Conservation (phyloP, 30 jellyfish, hydroid and myxozoan species). For the Mastigias papua region DNA sequence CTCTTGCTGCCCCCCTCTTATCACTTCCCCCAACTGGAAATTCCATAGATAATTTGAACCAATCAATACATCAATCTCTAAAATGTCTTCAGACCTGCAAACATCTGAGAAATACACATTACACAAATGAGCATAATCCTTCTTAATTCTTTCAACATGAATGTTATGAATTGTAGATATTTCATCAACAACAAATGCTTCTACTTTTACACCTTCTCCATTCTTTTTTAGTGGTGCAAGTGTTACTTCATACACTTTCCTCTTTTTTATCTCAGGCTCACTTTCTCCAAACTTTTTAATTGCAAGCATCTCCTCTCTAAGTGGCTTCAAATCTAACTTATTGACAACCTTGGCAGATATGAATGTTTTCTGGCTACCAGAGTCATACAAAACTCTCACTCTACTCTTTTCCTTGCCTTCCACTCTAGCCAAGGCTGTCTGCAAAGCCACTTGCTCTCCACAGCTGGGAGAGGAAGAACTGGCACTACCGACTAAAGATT, state of each 20-base stretch:
- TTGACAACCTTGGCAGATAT: constrained; percentile 48
- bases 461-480: neutral
- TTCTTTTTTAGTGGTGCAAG: constrained; percentile 25
- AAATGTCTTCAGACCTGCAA: constrained; percentile 26
- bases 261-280: constrained; percentile 63
- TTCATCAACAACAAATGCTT: constrained; percentile 68
- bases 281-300: constrained; percentile 65
- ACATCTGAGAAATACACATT: constrained; percentile 50
- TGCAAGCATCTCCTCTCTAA: constrained; percentile 62
- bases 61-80: constrained; percentile 36
- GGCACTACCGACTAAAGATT: neutral
- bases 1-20: constrained; percentile 78
- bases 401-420: constrained; percentile 12
- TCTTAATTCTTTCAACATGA: constrained; percentile 51
- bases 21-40: constrained; percentile 24
- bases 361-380: constrained; percentile 78
- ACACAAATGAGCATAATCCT: constrained; percentile 8
- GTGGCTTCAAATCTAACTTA: constrained; percentile 54
- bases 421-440: constrained; percentile 49
- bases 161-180: constrained; percentile 47
- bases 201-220: constrained; percentile 24
- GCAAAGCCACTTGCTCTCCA: constrained; percentile 41
- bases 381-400: constrained; percentile 19
- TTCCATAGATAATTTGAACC: constrained; percentile 45
- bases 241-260: constrained; percentile 49